Percentiles rank a stretch among this genome's conserved stretches.
Conservation (phyloP, 2,888 invertebrate genomes). For the Hirtodrosophila histrioides region DNA sequence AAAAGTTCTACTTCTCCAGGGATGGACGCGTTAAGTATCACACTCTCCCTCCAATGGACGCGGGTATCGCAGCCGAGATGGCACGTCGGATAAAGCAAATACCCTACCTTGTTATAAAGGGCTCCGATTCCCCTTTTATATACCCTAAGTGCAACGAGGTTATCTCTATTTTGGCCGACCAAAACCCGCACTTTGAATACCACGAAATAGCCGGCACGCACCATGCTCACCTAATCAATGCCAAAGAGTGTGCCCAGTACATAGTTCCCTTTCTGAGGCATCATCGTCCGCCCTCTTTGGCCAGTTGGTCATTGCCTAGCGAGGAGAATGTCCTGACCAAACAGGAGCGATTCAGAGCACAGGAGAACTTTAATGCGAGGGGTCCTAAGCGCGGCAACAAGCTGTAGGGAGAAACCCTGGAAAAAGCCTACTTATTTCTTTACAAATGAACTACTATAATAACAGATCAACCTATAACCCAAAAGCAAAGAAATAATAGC, state of each 20-base stretch:
- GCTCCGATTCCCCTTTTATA: slow-evolving; percentile 85
- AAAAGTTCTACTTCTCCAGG: slow-evolving; percentile 85
- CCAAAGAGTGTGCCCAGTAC: slow-evolving; percentile 86
- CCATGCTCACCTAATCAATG: slow-evolving; percentile 89
- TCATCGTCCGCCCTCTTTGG: slow-evolving; percentile 44
- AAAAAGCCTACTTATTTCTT: too few relatives aligned
- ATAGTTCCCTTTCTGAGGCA: slow-evolving; percentile 59
- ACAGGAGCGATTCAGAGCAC: slow-evolving; percentile 1
- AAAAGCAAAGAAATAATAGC: too few relatives aligned
- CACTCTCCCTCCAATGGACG: slow-evolving; percentile 9
- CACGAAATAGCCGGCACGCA: slow-evolving; percentile 88
- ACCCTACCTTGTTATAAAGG: slow-evolving; percentile 88
- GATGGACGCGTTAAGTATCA: slow-evolving; percentile 71
- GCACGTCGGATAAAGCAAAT: slow-evolving; percentile 84
- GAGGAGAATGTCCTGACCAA: slow-evolving; percentile 21
- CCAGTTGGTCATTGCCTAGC: slow-evolving; percentile 44
- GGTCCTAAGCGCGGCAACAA: not conserved
- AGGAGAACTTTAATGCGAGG: too few relatives aligned
- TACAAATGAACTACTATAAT: too few relatives aligned
- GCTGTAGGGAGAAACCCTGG: slow-evolving; percentile 13
- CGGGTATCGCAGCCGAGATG: slow-evolving; percentile 85
- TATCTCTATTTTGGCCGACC: slow-evolving; percentile 86
- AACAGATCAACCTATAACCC: too few relatives aligned
- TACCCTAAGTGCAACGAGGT: slow-evolving; percentile 85
- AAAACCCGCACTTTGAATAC: slow-evolving; percentile 86